phyloP scores from a whole-genome alignment of 2,797 vertebrate genomes.

The Varecia variegata region DNA sequence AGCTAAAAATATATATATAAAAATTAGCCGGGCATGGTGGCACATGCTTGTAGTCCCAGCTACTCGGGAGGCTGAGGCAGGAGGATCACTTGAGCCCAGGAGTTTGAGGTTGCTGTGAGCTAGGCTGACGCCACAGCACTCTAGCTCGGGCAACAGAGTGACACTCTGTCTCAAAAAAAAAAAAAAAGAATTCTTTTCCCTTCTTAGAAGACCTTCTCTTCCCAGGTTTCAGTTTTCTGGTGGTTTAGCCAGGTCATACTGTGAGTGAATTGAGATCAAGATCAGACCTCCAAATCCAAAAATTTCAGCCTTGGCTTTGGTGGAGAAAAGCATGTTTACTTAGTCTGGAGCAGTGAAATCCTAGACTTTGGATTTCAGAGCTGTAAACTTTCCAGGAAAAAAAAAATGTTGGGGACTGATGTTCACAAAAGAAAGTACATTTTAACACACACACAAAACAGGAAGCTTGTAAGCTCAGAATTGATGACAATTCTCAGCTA shows the following conservation, averaged over 20 bases:
- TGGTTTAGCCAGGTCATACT: background rate
- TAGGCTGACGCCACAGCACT: too few relatives aligned
- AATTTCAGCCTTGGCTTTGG: conserved; percentile 28
- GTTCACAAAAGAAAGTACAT: conserved; percentile 27
- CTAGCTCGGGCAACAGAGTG: too few relatives aligned
- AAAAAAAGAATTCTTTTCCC: background rate
- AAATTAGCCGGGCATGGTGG: too few relatives aligned
- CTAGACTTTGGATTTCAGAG: conserved; percentile 29
- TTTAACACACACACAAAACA: background rate
- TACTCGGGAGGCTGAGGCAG: too few relatives aligned
- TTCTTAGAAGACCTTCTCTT: conserved; percentile 2
- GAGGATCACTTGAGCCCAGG: too few relatives aligned
- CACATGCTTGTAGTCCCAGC: too few relatives aligned
- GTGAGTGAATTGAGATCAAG: background rate
- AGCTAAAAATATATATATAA: too few relatives aligned
- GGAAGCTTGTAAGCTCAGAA: background rate
- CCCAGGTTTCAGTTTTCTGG: background rate
- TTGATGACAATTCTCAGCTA: background rate
- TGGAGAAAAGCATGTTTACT: conserved; percentile 38
- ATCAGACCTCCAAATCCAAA: conserved; percentile 35
- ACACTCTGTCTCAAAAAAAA: too few relatives aligned
- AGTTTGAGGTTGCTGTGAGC: too few relatives aligned
- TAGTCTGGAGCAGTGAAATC: conserved; percentile 46
- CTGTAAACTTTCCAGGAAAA: background rate
- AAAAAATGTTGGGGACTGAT: background rate